These are phyloP conservation scores for Glaucidium brasilianum DNA, from an alignment of 2,113 vertebrate genomes.

Conservation along the genomic window DNA sequence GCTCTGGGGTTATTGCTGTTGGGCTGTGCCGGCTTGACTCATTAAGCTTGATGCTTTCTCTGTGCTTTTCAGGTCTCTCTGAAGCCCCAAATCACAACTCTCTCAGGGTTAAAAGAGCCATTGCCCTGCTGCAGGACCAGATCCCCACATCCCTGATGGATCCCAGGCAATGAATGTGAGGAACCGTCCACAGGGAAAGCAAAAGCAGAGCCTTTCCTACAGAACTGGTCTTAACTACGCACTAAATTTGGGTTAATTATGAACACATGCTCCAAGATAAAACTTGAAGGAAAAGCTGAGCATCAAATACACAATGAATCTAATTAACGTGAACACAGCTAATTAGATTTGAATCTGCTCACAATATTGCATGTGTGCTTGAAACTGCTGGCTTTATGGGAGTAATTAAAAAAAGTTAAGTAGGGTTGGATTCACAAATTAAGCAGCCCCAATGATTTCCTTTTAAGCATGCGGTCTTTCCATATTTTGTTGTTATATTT, in stretches of 20 bases:
- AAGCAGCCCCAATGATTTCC: background rate
- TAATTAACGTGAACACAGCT: conserved; percentile 54
- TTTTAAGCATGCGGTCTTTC: background rate
- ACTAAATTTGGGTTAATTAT: conserved; percentile 57
- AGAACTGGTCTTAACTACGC: background rate
- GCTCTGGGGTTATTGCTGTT: background rate
- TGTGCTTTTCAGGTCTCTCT: background rate
- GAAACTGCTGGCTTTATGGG: conserved; percentile 41
- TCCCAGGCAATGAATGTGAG: background rate
- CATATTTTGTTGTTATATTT: background rate
- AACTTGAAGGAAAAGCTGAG: conserved; percentile 47
- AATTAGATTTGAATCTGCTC: conserved; percentile 63
- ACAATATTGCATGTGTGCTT: background rate
- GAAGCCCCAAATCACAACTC: background rate
- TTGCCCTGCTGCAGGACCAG: background rate
- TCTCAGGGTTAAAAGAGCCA: background rate
- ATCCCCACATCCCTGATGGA: fast-evolving
- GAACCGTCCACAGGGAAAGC: background rate
- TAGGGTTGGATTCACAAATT: conserved; percentile 39
- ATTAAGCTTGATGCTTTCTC: background rate
- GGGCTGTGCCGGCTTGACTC: background rate
- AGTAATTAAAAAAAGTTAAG: conserved; percentile 52
- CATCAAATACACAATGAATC: conserved; percentile 52
- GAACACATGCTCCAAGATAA: conserved; percentile 37
- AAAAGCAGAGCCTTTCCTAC: background rate